A percentile compares a stretch with the other conserved stretches of the same genome.
These are phyloP conservation scores for Hippocampus zosterae DNA, from an alignment of 2,113 vertebrate genomes.

Conservation along the genomic window DNA sequence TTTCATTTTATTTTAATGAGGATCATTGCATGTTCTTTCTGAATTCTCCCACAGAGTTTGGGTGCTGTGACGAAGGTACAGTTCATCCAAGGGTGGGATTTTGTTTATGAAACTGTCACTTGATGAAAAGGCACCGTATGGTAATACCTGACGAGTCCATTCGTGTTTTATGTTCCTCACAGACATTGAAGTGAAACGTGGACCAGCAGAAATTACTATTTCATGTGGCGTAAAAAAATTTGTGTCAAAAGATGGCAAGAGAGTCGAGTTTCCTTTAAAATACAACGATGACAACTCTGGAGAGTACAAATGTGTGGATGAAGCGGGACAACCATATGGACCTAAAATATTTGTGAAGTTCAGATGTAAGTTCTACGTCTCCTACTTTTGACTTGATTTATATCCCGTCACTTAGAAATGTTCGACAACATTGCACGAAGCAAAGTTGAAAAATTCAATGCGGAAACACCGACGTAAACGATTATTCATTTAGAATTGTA, in stretches of 20 bases:
- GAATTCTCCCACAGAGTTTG: constrained; percentile 23
- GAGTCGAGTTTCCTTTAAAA: not conserved
- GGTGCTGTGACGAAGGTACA: not conserved
- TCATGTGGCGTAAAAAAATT: not conserved
- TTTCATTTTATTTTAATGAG: not conserved
- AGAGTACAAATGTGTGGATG: not conserved
- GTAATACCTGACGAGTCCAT: not conserved
- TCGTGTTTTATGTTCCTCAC: not conserved
- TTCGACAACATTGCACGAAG: no score
- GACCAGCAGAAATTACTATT: constrained; percentile 5
- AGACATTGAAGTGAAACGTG: fast-evolving
- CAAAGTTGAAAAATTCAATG: no score
- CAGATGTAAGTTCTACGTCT: constrained; percentile 56
- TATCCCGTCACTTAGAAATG: no score
- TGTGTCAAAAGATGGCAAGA: not conserved
- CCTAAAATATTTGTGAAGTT: constrained; percentile 42
- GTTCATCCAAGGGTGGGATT: not conserved
- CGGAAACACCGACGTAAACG: no score
- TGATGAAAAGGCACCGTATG: not conserved
- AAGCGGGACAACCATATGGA: fast-evolving
- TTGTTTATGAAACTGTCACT: no score
- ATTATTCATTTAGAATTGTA: no score
- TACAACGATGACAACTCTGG: not conserved
- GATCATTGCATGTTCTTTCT: not conserved
- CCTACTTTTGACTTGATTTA: no score